Evolutionary conservation across 2,113 vertebrate species (phyloP).

Genomic region (Podarcis cretensis): DNA sequence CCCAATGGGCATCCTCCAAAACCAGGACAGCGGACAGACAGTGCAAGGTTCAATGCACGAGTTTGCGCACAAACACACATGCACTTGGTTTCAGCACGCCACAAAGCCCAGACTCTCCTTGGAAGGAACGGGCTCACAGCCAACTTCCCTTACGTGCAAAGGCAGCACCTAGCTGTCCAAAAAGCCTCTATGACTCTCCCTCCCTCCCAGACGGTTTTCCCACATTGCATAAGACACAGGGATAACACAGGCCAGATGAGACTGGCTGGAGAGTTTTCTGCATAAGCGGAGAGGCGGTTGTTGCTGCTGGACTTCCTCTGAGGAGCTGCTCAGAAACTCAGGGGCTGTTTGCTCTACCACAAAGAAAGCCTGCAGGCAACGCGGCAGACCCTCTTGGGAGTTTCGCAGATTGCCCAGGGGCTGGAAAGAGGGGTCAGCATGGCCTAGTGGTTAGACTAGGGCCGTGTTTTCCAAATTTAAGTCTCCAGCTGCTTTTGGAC

Average conservation of each 20-base stretch:
- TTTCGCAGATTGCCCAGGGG: neutral
- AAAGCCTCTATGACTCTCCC: neutral
- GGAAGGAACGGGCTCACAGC: neutral
- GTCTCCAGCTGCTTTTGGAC: neutral
- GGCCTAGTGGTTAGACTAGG: too few species aligned
- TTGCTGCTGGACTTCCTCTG: neutral
- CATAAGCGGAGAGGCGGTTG: too few species aligned
- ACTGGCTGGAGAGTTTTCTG: neutral
- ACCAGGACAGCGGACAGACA: neutral
- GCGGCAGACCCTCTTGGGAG: too few species aligned
- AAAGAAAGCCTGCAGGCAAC: neutral
- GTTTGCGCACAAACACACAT: neutral
- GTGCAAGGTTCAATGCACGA: neutral
- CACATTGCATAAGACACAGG: neutral
- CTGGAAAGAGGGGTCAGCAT: neutral
- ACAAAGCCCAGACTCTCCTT: neutral
- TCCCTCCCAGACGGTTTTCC: neutral
- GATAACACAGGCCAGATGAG: neutral
- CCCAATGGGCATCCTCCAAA: too few species aligned
- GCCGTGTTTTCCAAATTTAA: too few species aligned
- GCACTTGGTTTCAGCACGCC: neutral
- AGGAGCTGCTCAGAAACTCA: neutral
- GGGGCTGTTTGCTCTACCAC: neutral
- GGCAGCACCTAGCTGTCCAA: neutral
- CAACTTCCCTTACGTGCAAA: neutral